Conservation (phyloP, 2,888 invertebrate genomes). For the Heteromurus nitidus region DNA sequence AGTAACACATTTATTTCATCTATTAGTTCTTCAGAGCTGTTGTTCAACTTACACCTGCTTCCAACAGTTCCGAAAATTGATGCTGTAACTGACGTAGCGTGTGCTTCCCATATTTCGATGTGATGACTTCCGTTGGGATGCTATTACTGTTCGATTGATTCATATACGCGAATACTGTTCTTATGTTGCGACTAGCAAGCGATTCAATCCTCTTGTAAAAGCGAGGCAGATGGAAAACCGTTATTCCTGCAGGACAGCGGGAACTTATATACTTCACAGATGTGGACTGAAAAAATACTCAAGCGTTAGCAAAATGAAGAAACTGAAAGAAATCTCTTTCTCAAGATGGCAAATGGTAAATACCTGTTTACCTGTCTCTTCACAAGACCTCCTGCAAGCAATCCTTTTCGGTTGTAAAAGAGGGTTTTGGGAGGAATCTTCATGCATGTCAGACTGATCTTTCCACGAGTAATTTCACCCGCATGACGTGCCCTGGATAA, state of each 20-base stretch:
- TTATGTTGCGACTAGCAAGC: constrained; percentile 15
- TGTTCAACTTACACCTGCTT: constrained; percentile 30
- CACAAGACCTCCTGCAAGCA: constrained; percentile 80
- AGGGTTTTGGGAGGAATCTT: constrained; percentile 80
- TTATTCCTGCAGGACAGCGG: constrained; percentile 60
- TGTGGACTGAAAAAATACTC: constrained; percentile 79
- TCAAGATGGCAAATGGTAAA: constrained; percentile 90
- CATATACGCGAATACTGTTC: constrained; percentile 42
- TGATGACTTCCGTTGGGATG: constrained; percentile 16
- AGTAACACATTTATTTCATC: too few relatives aligned
- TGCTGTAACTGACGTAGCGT: constrained; percentile 8
- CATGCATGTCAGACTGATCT: constrained; percentile 77
- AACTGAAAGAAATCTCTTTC: too few relatives aligned
- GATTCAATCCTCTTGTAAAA: constrained; percentile 77
- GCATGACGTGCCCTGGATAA: constrained; percentile 78
- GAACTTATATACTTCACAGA: constrained; percentile 65
- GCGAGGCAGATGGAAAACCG: constrained; percentile 79
- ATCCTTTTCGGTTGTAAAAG: constrained; percentile 81
- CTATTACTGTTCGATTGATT: constrained; percentile 9
- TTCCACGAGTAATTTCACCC: constrained; percentile 83
- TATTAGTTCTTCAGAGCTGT: too few relatives aligned
- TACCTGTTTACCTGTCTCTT: constrained; percentile 83
- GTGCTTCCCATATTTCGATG: constrained; percentile 47
- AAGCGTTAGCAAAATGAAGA: background rate
- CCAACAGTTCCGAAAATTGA: constrained; percentile 27